These are phyloP conservation scores for cattle (Bos taurus) DNA, from an alignment of 2,113 vertebrate species.

Conservation along the genomic window ARS-UCD2.0 NC_037332.1:40228501-40229000, in stretches of 20 bases:
- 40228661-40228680: neutral
- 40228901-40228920: neutral
- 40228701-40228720: neutral
- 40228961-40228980: neutral
- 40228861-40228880: neutral
- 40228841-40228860: neutral
- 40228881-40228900: constrained; percentile 3
- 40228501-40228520: neutral
- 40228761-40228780: neutral
- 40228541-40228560: neutral
- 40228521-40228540: neutral
- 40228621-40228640: neutral
- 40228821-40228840: neutral
- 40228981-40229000: constrained; percentile 9
- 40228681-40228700: neutral
- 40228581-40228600: neutral
- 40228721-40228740: neutral
- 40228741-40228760: neutral
- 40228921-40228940: neutral
- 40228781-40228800: neutral
- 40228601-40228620: neutral
- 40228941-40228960: neutral
- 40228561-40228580: neutral
- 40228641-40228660: neutral
- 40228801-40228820: neutral